Evolutionary conservation across 2,888 invertebrate species (phyloP).

Genomic region (Hypomecis punctinalis): DNA sequence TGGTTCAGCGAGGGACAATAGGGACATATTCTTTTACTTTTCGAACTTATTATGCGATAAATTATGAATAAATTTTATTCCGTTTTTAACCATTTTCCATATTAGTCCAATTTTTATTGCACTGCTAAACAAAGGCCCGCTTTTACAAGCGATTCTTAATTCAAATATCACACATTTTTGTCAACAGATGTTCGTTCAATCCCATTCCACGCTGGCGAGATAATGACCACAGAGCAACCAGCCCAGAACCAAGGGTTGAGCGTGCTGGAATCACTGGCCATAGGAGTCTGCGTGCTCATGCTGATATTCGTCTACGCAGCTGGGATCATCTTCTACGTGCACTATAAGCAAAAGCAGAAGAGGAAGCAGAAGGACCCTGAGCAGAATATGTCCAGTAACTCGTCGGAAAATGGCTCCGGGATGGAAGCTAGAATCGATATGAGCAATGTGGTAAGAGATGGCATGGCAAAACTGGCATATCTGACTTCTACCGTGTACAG

Average conservation of each 20-base stretch:
- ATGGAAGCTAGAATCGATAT: slow-evolving; percentile 73
- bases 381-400: slow-evolving; percentile 63
- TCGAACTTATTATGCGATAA: too few relatives aligned
- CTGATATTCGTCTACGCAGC: slow-evolving; percentile 93
- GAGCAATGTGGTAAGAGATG: slow-evolving; percentile 76
- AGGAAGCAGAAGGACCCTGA: slow-evolving; percentile 79
- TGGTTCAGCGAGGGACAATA: too few relatives aligned
- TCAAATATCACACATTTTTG: background rate
- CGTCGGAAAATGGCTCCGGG: slow-evolving; percentile 70
- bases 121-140: too few relatives aligned
- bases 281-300: slow-evolving; percentile 91
- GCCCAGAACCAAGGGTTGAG: slow-evolving; percentile 86
- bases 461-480: too few relatives aligned
- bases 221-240: slow-evolving; percentile 77
- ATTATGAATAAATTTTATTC: too few relatives aligned
- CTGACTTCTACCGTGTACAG: too few relatives aligned
- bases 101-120: too few relatives aligned
- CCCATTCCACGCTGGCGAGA: slow-evolving; percentile 88
- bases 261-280: slow-evolving; percentile 91
- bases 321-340: slow-evolving; percentile 92
- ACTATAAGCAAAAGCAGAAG: slow-evolving; percentile 88
- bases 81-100: too few relatives aligned
- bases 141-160: too few relatives aligned
- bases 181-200: slow-evolving; percentile 91
- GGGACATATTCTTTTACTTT: too few relatives aligned